Base-by-base conservation (phyloP, 2,113 vertebrate species). In the Nothocercus julius region DNA sequence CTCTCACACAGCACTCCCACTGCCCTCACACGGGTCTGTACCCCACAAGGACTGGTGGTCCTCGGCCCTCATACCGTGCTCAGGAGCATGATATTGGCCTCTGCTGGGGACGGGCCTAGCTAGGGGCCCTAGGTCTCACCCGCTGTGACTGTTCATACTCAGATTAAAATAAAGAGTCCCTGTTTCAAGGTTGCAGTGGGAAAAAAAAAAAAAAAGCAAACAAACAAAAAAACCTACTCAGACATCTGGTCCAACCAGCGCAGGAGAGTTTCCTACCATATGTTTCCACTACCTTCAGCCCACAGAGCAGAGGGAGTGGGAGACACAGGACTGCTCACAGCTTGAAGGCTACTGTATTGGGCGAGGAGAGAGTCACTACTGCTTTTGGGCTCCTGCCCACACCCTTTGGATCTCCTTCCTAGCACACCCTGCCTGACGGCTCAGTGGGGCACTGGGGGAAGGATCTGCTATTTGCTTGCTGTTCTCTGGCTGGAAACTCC, bases 201-300 rank as follows among this genome's bases (percentile, higher is more conserved):
- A 87, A 89, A 40, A 49, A 22, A 21, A 49, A 19, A 19, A 19
- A 47, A 47, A 20, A 44, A 44, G 36, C 44, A 20, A 47, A 49
- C 21, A 49, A 49, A 49, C 49, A 49, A 49, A 49, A 19, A 49
- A 54, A 4, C 6, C 56, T 72, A 11, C 45, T 42, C 63, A 87
- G 81, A 73, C 82, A 92, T 67, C 78, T 95, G 78, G 67, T 89
- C 66, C 67, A 74, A 10, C 20, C 40, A 62, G 85, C 0, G 0
- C 75, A 73, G 62, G 21, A 73, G 47, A 76, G 67, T 54, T 95
- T 80, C 63, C 86, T 58, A 34, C 74, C 64, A 5, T 80, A 69
- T 75, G 78, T 73, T 95, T 91, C 77, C 34, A 49, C n/a, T 73
- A 22, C 66, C 77, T 92, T 86, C 90, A 90, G 56, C n/a, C 85